phyloP scores from a whole-genome alignment of 1,140 invertebrate species.

The Polypedilum pembai region DNA sequence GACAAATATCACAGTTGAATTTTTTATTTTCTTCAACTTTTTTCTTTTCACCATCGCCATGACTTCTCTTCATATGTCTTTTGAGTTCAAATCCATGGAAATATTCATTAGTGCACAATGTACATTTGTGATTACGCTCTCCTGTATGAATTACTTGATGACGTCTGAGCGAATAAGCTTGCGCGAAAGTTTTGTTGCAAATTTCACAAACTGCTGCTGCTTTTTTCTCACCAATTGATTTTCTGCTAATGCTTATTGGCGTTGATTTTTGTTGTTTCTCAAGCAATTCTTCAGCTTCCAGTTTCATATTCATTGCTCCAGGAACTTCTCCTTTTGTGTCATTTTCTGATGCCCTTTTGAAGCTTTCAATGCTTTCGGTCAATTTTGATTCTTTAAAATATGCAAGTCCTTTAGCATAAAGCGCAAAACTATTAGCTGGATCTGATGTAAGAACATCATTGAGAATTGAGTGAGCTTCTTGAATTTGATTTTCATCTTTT shows the following conservation, averaged over 20 bases:
- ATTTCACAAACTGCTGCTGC: slow-evolving; percentile 29
- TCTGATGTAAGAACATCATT: background rate
- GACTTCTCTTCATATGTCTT: background rate
- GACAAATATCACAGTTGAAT: background rate
- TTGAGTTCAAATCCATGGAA: background rate
- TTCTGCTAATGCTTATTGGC: too few species aligned
- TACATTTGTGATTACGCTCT: slow-evolving; percentile 40
- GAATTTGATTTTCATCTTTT: background rate
- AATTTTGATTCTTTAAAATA: background rate
- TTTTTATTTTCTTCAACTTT: background rate
- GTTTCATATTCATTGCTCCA: background rate
- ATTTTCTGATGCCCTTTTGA: background rate
- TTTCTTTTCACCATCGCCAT: background rate
- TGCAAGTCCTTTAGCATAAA: background rate
- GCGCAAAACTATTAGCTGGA: background rate
- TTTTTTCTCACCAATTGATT: background rate
- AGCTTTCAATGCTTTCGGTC: background rate
- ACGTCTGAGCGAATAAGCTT: slow-evolving; percentile 40
- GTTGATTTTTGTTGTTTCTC: background rate
- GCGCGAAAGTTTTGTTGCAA: slow-evolving; percentile 41
- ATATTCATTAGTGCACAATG: slow-evolving; percentile 35
- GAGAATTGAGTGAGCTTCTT: background rate
- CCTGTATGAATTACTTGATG: slow-evolving; percentile 42
- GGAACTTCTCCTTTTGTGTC: background rate
- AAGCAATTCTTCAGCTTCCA: background rate